These are phyloP conservation scores for Mormyrus lacerda DNA, from an alignment of 2,113 vertebrate species.

Conservation along the genomic window DNA sequence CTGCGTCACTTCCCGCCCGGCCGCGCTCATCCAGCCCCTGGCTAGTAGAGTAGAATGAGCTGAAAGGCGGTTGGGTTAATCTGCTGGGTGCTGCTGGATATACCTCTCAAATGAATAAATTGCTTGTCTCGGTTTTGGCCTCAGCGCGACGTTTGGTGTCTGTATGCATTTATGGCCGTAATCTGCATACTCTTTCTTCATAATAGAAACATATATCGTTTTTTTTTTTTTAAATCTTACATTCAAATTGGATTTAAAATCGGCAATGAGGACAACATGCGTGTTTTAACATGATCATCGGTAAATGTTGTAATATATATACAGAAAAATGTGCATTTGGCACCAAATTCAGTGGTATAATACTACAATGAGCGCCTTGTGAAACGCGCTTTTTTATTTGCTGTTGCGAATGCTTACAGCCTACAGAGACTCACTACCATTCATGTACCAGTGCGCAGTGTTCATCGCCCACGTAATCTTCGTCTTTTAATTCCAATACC, in stretches of 20 bases:
- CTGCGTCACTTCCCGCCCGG: slow-evolving; percentile 26
- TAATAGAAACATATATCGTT: neutral
- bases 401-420: neutral
- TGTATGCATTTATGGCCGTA: neutral
- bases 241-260: neutral
- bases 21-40: neutral
- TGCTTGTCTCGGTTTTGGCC: neutral
- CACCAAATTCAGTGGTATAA: neutral
- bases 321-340: neutral
- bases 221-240: neutral
- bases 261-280: neutral
- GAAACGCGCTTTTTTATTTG: neutral
- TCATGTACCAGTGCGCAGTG: neutral
- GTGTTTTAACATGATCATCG: neutral
- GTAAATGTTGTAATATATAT: neutral
- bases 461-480: neutral
- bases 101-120: neutral
- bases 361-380: neutral
- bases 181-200: neutral
- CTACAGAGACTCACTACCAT: neutral
- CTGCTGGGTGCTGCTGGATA: neutral
- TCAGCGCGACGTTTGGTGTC: neutral
- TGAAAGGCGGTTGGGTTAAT: neutral
- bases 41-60: neutral
- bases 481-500: neutral